Conservation (phyloP, 2,888 invertebrate species). For the Cryptus viduatorius region DNA sequence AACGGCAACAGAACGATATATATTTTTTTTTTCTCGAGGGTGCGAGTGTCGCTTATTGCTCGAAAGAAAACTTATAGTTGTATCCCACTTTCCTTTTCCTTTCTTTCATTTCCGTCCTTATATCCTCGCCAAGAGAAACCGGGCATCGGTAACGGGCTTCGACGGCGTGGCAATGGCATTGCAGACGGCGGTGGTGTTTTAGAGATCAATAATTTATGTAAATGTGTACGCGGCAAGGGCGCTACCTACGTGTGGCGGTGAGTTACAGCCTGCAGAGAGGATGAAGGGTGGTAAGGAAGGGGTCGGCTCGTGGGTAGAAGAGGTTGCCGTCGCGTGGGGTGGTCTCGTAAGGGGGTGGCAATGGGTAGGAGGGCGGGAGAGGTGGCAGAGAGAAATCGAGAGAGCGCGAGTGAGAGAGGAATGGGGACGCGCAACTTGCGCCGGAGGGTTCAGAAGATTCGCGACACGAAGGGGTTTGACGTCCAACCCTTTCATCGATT, state of each 20-base stretch:
- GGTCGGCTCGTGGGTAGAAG: constrained; percentile 70
- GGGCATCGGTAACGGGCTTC: constrained; percentile 60
- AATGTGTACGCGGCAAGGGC: constrained; percentile 85
- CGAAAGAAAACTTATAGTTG: constrained; percentile 22
- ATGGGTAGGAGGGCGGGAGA: constrained; percentile 65
- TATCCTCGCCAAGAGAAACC: constrained; percentile 50
- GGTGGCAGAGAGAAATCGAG: constrained; percentile 42
- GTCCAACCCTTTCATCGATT: constrained; percentile 85
- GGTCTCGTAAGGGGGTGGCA: constrained; percentile 72
- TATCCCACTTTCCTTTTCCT: constrained; percentile 37
- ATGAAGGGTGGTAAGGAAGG: constrained; percentile 70
- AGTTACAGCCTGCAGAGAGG: constrained; percentile 81
- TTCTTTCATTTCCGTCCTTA: constrained; percentile 58
- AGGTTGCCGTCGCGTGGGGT: constrained; percentile 70
- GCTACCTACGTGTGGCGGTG: constrained; percentile 84
- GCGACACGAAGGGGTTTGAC: constrained; percentile 84
- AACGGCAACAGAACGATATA: constrained; percentile 42
- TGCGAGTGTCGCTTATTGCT: constrained; percentile 47
- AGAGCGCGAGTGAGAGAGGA: constrained; percentile 66
- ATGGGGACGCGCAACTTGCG: constrained; percentile 69
- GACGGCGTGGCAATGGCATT: constrained; percentile 81
- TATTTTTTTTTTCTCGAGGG: constrained; percentile 27
- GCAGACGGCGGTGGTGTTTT: constrained; percentile 81
- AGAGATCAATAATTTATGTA: constrained; percentile 85
- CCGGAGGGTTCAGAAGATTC: constrained; percentile 82